These are phyloP conservation scores for Oryzias javanicus DNA, from an alignment of 2,113 vertebrate species.

Conservation along the genomic window DNA sequence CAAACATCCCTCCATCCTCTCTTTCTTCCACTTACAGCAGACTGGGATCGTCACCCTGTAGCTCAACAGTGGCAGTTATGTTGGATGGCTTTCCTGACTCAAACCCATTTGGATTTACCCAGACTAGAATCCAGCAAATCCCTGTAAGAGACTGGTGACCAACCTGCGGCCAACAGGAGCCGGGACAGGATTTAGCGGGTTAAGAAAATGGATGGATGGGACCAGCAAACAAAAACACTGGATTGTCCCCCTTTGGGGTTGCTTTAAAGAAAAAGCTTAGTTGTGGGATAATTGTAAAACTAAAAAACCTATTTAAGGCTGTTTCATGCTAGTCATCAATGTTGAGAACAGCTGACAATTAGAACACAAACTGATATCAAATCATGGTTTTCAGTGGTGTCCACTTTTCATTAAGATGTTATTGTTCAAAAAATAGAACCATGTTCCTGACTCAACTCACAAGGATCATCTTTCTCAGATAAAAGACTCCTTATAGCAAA, in stretches of 20 bases:
- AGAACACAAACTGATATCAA: constrained; percentile 15
- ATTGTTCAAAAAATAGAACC: constrained; percentile 9
- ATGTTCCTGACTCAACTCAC: not conserved
- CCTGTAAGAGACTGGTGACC: too few relatives aligned
- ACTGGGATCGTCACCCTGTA: too few relatives aligned
- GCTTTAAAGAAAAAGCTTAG: constrained; percentile 35
- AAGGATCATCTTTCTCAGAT: not conserved
- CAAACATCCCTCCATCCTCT: too few relatives aligned
- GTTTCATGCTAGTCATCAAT: constrained; percentile 5
- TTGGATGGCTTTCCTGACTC: too few relatives aligned
- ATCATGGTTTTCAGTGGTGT: constrained; percentile 21
- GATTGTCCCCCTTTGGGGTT: too few relatives aligned
- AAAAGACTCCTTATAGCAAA: constrained; percentile 12
- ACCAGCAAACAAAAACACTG: too few relatives aligned
- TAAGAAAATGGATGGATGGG: too few relatives aligned
- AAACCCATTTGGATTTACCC: too few relatives aligned
- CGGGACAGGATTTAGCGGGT: too few relatives aligned
- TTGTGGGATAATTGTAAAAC: constrained; percentile 31
- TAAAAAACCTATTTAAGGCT: constrained; percentile 34
- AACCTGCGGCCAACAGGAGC: not conserved
- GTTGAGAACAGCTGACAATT: constrained; percentile 22
- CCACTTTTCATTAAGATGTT: constrained; percentile 12
- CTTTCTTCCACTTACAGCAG: too few relatives aligned
- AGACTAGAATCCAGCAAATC: too few relatives aligned
- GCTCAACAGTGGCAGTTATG: too few relatives aligned